Percentiles rank a stretch among this genome's conserved stretches.
These are phyloP conservation scores for Daboia siamensis DNA, from an alignment of 2,113 vertebrate species.

Conservation along the genomic window DNA sequence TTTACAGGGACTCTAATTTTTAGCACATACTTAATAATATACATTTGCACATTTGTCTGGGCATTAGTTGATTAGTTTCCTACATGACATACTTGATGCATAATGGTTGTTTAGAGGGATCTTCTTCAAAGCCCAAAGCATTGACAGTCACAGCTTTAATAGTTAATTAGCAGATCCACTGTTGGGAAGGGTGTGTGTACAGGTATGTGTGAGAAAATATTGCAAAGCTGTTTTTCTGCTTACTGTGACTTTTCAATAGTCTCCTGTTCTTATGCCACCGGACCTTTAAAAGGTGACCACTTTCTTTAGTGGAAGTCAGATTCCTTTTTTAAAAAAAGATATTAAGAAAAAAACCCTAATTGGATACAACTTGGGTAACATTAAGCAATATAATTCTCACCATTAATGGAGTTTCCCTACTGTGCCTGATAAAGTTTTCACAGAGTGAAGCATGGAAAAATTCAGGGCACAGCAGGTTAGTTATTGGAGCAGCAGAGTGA, in stretches of 20 bases:
- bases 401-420: constrained; percentile 61
- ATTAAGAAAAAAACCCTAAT: constrained; percentile 47
- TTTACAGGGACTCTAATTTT: neutral
- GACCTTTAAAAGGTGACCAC: constrained; percentile 1
- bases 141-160: constrained; percentile 39
- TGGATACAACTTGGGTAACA: constrained; percentile 41
- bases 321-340: constrained; percentile 29
- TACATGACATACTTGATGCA: neutral
- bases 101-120: constrained; percentile 2
- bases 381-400: constrained; percentile 42
- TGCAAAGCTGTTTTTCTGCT: neutral
- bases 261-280: constrained; percentile 5
- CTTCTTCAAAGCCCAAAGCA: constrained; percentile 10
- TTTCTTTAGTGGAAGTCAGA: constrained; percentile 13
- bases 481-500: constrained; percentile 43
- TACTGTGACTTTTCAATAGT: neutral
- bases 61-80: neutral
- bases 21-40: neutral
- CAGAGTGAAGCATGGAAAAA: constrained; percentile 46
- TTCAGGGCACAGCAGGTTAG: constrained; percentile 53
- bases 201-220: neutral
- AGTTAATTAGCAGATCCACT: constrained; percentile 28
- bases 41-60: neutral
- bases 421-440: constrained; percentile 54
- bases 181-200: neutral